These are phyloP conservation scores for Burhinus oedicnemus DNA, from an alignment of 2,113 vertebrate genomes.

Conservation along the genomic window DNA sequence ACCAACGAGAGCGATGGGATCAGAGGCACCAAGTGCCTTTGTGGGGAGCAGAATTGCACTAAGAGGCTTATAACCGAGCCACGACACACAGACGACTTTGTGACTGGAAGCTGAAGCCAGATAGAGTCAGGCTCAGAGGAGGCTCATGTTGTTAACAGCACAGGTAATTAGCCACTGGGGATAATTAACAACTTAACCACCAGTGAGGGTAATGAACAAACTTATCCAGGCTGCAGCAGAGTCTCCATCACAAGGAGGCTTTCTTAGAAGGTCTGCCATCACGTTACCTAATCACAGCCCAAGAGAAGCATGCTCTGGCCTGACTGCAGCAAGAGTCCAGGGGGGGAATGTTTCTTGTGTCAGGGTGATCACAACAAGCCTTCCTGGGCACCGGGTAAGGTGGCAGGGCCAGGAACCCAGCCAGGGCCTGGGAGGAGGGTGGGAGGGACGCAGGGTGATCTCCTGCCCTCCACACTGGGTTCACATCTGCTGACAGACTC, in stretches of 20 bases:
- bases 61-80: slow-evolving; percentile 10
- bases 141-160: slow-evolving; percentile 20
- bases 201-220: background rate
- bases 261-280: background rate
- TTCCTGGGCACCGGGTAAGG: background rate
- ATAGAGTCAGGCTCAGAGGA: background rate
- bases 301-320: rapidly evolving
- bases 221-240: background rate
- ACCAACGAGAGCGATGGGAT: background rate
- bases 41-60: background rate
- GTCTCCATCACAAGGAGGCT: background rate
- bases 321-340: background rate
- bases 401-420: background rate
- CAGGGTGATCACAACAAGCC: background rate
- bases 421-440: too few species aligned
- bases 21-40: background rate
- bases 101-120: background rate
- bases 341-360: background rate
- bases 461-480: background rate
- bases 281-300: background rate
- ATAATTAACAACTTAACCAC: slow-evolving; percentile 38
- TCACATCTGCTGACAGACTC: background rate
- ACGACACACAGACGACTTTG: background rate
- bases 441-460: background rate
- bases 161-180: slow-evolving; percentile 41